These are phyloP conservation scores for Lasius fuliginosus DNA, from an alignment of 2,888 invertebrate species.

Conservation along the genomic window DNA sequence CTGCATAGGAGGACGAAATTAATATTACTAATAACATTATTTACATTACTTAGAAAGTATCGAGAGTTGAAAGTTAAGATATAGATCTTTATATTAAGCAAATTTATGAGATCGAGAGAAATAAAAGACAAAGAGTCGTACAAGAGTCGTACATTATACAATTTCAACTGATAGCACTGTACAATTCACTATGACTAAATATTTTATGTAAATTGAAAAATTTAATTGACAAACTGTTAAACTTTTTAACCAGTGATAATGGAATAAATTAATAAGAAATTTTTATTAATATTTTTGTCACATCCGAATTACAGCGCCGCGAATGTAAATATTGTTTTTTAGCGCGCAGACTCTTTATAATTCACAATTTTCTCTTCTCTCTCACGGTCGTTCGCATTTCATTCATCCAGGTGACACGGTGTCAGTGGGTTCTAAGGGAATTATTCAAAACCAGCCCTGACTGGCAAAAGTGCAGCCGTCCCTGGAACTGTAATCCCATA, in stretches of 20 bases:
- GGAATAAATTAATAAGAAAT: conserved; percentile 16
- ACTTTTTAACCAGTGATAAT: background rate
- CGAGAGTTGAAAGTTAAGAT: background rate
- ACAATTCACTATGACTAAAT: background rate
- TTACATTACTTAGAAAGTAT: background rate
- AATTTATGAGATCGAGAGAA: background rate
- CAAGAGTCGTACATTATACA: background rate
- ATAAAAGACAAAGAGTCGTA: background rate
- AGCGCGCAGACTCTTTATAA: conserved; percentile 37
- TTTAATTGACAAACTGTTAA: background rate
- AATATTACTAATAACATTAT: background rate
- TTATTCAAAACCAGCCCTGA: conserved; percentile 80
- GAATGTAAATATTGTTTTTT: conserved; percentile 56
- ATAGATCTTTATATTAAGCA: background rate
- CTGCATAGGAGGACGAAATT: background rate
- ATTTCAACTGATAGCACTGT: background rate
- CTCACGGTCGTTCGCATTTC: conserved; percentile 70
- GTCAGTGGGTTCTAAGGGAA: conserved; percentile 76
- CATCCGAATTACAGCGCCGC: background rate
- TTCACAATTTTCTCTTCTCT: conserved; percentile 62
- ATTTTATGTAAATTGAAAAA: background rate
- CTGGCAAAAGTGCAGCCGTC: conserved; percentile 84
- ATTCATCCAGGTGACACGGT: conserved; percentile 78
- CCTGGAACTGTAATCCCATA: conserved; percentile 79
- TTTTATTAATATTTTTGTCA: conserved; percentile 27